Evolutionary conservation across 1,140 invertebrate species (phyloP), one percentile per base, ranked within the genome.

Genomic region (Heliconius nattereri): DNA sequence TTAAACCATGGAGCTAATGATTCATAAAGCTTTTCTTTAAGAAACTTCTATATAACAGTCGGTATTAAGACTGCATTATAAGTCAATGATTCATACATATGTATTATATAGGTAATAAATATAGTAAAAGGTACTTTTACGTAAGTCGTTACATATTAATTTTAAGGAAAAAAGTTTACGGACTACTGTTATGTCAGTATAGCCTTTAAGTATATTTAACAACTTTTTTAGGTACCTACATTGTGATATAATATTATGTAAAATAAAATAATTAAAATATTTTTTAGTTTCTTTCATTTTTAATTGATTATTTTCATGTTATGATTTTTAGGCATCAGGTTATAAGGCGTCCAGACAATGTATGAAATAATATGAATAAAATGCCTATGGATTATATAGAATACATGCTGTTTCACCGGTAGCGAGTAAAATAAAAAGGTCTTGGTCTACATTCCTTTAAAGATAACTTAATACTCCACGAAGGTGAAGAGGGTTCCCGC

Each of bases 161-260:
- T 80, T 73, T 49, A 80, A 76, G 79, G 75, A 80, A 80, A 76
- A 76, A 54, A 73, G 13, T 72, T 72, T 70, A 75, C 40, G 40
- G 29, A 74, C 66, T 1, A 49, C 19, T 66, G 26, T 75, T 79
- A 75, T 35, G 26, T 32, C 73, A 75, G 45, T 52, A 70, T 26
- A 74, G 9, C 40, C 40, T 23, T 60, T 23, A 60, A 60, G 57
- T 60, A 26, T n/a, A 60, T 60, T 60, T 23, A 60, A 60, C 57
- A 60, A 11, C 7, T 60, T 60, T 60, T 60, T 60, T 23, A 23
- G 23, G 7, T 20, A 60, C 9, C n/a, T 32, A 32, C 32, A 35
- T 35, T 35, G 23, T 23, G 9, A 60, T 23, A 26, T 60, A 60
- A 60, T 60, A 60, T 60, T 60, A 60, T 23, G 57, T 3, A 23